Evolutionary conservation across 2,797 vertebrate species (phyloP), one percentile per base, ranked within the genome.

Genomic region (Peromyscus melanophrys): DNA sequence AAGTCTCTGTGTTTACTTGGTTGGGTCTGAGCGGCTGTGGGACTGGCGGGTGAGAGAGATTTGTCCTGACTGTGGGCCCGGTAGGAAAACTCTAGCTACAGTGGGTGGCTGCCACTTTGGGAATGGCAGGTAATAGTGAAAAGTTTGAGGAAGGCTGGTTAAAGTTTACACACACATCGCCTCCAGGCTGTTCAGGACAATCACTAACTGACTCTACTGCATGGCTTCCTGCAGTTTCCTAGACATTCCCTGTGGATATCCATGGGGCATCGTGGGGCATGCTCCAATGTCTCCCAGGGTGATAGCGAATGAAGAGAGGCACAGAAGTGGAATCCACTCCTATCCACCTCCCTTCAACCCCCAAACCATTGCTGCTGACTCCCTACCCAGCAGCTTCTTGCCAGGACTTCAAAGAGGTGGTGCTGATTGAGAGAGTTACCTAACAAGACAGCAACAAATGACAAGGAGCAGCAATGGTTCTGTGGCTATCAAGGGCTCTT

Each of bases 241-340:
- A 52, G 21, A 19, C 27, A 34, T 46, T 46, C 75, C 84, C 85
- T 76, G n/a, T 11, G 11, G 3, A 0, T 29, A 21, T 40, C 12
- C n/a, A 52, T 2, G 27, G 29, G 9, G 19, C 19, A 6, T 31
- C 1, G 2, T 0, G 31, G 43, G 49, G 37, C 11, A 2, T 2
- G 8, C 34, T 14, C 10, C 21, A 29, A 19, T 4, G n/a, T 23
- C 14, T 84, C 21, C 7, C 3, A 25, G n/a, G 17, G 6, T 17
- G 27, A 19, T 0, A 1, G 2, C 31, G 52, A 77, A 16, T 37
- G 77, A 67, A 82, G 83, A 31, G 55, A 55, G 17, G 17, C 0
- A 1, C 19, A 4, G 46, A 34, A 65, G 16, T 17, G 0, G 0
- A 46, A 23, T 29, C 40, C 37, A 13, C 27, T 59, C 23, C 43